Base-by-base conservation (phyloP, 2,113 vertebrate genomes). In the Haliaeetus leucogaster region DNA sequence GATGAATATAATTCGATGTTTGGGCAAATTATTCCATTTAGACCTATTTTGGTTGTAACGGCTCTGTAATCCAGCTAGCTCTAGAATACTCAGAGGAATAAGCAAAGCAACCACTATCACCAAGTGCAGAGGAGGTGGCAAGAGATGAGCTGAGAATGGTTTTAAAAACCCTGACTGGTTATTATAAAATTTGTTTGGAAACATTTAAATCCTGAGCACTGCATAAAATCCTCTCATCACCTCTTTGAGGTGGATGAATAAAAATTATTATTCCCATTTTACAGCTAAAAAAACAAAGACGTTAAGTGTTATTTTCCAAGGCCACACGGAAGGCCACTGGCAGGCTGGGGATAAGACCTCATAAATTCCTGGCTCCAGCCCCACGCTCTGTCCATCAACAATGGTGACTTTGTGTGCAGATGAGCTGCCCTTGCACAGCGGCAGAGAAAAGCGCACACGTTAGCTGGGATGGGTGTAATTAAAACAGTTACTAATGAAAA, bases 211-310 rank as follows among this genome's bases (percentile, higher is more conserved):
- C 92, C 93, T 82, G 63, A 95, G 74, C 86, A 53, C 94, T 76
- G 78, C 89, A 90, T 95, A 95, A 97, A 95, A 93, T 87, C 66
- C 93, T 97, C 95, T 95, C 95, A 95, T 95, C 78, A 2, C 93
- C 86, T 95, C 91, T 97, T 93, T 93, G 93, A 96, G 93, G 93
- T 97, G 71, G 66, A 92, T 89, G 93, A 97, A 93, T 96, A 94
- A 97, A 95, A 93, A 82, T 93, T 85, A 79, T 96, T 96, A 94
- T 96, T 96, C 21, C 87, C 86, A 58, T 88, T 97, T 92, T 89
- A 92, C 74, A 91, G 91, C 84, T 96, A 81, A 91, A 92, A 96
- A 61, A 50, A 2, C 71, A 63, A 94, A 82, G 70, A 88, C 3
- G 10, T 29, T 94, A 95, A 89, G 73, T 43, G 38, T 92, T 96